These are phyloP conservation scores for Ennomos fuscantarius DNA, from an alignment of 2,888 invertebrate species.

Conservation along the genomic window DNA sequence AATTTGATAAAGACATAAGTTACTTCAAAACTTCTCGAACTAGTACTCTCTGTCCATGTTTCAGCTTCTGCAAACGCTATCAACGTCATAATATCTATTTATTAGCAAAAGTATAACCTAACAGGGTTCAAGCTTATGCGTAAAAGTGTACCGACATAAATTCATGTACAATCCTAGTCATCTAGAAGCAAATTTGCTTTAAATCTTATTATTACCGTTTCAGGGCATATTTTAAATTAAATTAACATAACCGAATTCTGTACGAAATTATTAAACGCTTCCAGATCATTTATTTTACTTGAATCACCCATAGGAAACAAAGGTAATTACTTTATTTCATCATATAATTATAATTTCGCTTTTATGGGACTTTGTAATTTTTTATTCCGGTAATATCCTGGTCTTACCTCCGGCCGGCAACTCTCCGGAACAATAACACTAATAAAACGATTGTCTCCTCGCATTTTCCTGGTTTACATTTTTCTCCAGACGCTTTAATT, in stretches of 20 bases:
- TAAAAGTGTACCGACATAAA: no score
- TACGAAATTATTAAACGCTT: conserved; percentile 19
- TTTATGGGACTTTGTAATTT: conserved; percentile 13
- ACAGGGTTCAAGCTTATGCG: no score
- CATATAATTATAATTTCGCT: conserved; percentile 16
- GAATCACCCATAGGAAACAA: conserved; percentile 15
- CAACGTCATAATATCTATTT: no score
- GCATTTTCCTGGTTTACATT: conserved; percentile 11
- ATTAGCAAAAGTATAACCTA: no score
- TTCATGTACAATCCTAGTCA: no score
- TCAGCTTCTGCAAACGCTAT: no score
- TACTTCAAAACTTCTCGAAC: no score
- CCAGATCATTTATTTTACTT: conserved; percentile 17
- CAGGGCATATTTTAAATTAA: conserved; percentile 14
- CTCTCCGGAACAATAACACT: conserved; percentile 7
- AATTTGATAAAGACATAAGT: no score
- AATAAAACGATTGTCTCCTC: conserved; percentile 16
- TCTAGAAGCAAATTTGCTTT: no score
- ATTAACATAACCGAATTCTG: conserved; percentile 16
- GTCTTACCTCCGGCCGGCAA: background rate
- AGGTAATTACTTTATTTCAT: conserved; percentile 21
- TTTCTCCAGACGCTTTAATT: conserved; percentile 9
- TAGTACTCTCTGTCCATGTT: no score
- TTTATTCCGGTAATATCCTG: conserved; percentile 4
- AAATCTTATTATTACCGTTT: background rate